phyloP scores from a whole-genome alignment of 1,140 invertebrate genomes.

The Grapholita molesta region DNA sequence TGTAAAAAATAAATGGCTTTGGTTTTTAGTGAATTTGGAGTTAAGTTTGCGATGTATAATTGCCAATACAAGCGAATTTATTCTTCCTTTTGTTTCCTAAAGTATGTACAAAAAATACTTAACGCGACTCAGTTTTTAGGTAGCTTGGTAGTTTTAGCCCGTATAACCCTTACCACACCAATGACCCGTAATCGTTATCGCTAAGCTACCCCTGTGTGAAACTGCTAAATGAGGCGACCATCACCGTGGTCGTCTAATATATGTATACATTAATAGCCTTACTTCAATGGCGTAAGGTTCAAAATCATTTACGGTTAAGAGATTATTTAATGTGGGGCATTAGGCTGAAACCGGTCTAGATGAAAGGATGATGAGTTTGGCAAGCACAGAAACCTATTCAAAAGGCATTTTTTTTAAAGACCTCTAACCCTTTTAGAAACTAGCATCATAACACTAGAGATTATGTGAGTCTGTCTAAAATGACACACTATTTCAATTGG shows the following conservation, averaged over 20 bases:
- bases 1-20: too few relatives aligned
- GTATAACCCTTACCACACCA: not conserved
- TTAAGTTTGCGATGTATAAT: too few relatives aligned
- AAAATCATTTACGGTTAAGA: not conserved
- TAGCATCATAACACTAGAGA: not conserved
- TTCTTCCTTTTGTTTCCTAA: too few relatives aligned
- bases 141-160: not conserved
- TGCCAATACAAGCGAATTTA: too few relatives aligned
- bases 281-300: not conserved
- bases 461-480: not conserved
- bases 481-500: not conserved
- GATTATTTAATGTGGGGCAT: not conserved
- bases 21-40: too few relatives aligned
- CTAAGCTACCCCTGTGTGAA: not conserved
- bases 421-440: not conserved
- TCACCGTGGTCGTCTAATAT: not conserved
- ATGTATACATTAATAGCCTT: not conserved
- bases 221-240: slow-evolving; percentile 1
- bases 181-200: slow-evolving; percentile 6
- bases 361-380: not conserved
- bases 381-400: not conserved
- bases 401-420: not conserved
- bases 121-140: not conserved
- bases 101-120: too few relatives aligned
- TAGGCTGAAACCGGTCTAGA: not conserved